phyloP scores from a whole-genome alignment of 2,797 vertebrate species.

The Lacerta agilis region DNA sequence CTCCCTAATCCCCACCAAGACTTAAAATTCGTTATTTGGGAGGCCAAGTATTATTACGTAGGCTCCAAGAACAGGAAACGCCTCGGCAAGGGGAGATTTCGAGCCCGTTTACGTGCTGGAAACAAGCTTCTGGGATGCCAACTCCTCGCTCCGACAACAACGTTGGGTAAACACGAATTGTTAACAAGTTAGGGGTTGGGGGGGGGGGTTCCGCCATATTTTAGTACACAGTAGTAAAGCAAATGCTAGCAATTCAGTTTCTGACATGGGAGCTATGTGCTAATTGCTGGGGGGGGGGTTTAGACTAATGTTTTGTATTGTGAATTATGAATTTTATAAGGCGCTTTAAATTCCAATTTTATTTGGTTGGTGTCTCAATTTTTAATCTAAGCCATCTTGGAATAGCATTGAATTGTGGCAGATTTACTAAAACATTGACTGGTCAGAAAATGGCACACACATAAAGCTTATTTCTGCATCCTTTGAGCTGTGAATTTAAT shows the following conservation, averaged over 20 bases:
- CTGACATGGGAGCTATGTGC: too few species aligned
- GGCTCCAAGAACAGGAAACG: not conserved
- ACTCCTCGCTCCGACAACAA: not conserved
- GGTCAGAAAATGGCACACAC: too few species aligned
- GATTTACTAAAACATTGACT: too few species aligned
- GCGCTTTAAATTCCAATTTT: not conserved
- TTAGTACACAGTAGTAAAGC: not conserved
- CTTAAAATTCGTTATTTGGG: not conserved
- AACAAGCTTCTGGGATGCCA: not conserved
- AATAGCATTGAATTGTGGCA: too few species aligned
- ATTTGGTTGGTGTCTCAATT: too few species aligned
- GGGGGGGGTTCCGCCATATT: not conserved
- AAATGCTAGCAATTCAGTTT: not conserved
- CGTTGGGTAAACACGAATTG: not conserved
- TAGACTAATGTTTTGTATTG: too few species aligned
- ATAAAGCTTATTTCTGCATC: too few species aligned
- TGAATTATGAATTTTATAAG: too few species aligned
- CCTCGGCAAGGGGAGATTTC: not conserved
- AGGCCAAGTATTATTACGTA: not conserved
- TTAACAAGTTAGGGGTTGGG: not conserved
- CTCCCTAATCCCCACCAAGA: too few species aligned
- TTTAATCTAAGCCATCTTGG: too few species aligned
- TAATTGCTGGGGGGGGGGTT: too few species aligned
- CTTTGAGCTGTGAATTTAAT: too few species aligned
- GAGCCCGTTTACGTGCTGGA: not conserved